Conservation (phyloP, 2,797 vertebrate genomes). For the Champsocephalus esox region DNA sequence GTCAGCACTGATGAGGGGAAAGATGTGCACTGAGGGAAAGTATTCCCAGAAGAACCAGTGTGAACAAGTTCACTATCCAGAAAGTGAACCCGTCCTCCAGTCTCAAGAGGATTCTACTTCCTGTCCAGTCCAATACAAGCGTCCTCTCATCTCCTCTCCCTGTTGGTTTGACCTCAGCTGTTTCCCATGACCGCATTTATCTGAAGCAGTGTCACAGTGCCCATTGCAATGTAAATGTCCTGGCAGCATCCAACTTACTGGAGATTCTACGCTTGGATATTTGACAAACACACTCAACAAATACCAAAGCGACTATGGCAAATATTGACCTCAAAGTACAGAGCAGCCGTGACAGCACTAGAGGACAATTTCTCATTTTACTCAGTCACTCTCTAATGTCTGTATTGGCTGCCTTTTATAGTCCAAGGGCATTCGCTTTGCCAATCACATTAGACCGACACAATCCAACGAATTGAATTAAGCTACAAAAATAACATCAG, state of each 20-base stretch:
- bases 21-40: conserved; percentile 1
- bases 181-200: conserved; percentile 79
- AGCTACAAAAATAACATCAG: conserved; percentile 69
- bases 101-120: conserved; percentile 59
- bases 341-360: conserved; percentile 27
- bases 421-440: conserved; percentile 71
- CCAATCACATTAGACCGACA: conserved; percentile 76
- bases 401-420: conserved; percentile 64
- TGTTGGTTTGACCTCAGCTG: conserved; percentile 66
- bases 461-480: conserved; percentile 72
- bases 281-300: conserved; percentile 27
- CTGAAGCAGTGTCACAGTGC: conserved; percentile 43
- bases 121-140: conserved; percentile 13
- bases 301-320: conserved; percentile 40
- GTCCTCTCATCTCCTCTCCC: conserved; percentile 52
- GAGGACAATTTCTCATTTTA: conserved; percentile 51
- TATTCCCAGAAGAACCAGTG: conserved; percentile 33
- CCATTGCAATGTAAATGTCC: conserved; percentile 44
- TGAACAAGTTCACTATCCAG: conserved; percentile 37
- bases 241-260: conserved; percentile 31
- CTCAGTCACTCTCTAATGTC: conserved; percentile 53
- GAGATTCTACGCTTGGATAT: conserved; percentile 32
- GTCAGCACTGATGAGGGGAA: conserved; percentile 19
- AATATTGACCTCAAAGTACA: conserved; percentile 34
- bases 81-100: conserved; percentile 15